A percentile compares a stretch with the other conserved stretches of the same genome.
These are phyloP conservation scores for Bambusicola thoracicus DNA, from an alignment of 2,113 vertebrate species.

Conservation along the genomic window DNA sequence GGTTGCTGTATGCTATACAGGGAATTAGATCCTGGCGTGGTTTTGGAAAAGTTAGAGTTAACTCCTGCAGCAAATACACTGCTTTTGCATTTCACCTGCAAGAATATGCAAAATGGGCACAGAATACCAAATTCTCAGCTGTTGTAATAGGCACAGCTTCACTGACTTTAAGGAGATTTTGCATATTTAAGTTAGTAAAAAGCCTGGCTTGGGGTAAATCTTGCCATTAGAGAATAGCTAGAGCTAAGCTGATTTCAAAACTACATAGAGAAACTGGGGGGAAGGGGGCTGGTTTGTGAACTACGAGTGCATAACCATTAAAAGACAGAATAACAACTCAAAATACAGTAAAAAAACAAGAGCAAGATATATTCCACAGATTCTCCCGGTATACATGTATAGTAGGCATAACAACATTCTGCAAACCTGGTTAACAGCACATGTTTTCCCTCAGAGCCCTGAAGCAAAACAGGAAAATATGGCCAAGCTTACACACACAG, in stretches of 20 bases:
- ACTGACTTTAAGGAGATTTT: background rate
- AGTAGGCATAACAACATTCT: background rate
- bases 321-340: background rate
- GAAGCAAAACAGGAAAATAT: background rate
- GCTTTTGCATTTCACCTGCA: background rate
- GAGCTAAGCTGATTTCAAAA: background rate
- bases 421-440: background rate
- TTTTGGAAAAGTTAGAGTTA: background rate
- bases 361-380: background rate
- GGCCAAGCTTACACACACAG: background rate
- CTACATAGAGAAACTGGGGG: fast-evolving
- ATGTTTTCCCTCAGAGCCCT: background rate
- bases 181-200: background rate
- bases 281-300: background rate
- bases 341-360: background rate
- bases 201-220: background rate
- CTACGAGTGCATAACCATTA: background rate
- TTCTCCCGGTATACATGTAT: background rate
- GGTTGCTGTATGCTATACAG: background rate
- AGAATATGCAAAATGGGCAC: background rate
- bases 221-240: background rate
- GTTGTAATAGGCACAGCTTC: background rate
- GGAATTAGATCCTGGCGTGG: background rate
- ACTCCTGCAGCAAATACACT: background rate
- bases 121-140: background rate